Evolutionary conservation across 2,888 invertebrate species (phyloP).

Genomic region (Lamproptera curius): DNA sequence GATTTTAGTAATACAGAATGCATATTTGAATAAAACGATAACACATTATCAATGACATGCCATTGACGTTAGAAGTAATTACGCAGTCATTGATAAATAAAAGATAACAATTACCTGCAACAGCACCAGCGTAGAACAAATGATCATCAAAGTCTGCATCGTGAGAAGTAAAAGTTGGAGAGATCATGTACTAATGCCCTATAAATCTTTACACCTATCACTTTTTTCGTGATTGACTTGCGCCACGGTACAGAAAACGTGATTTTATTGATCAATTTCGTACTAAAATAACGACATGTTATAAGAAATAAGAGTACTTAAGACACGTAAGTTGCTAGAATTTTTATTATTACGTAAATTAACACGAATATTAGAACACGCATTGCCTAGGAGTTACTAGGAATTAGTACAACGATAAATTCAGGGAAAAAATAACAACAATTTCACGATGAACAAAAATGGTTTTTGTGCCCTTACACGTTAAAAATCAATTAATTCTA

Average conservation of each 20-base stretch:
- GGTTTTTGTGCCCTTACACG: too few species aligned
- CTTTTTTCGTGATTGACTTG: constrained; percentile 11
- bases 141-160: constrained; percentile 22
- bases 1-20: too few species aligned
- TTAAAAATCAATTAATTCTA: too few species aligned
- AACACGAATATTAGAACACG: neutral
- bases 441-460: too few species aligned
- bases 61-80: too few species aligned
- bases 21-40: too few species aligned
- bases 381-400: too few species aligned
- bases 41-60: too few species aligned
- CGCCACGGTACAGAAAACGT: neutral
- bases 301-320: neutral
- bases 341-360: constrained; percentile 3
- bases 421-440: too few species aligned
- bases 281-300: neutral
- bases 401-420: too few species aligned
- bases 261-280: neutral
- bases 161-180: constrained; percentile 1
- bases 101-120: constrained; percentile 32
- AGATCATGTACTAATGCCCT: constrained; percentile 8
- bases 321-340: neutral
- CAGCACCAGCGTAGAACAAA: constrained; percentile 23
- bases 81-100: too few species aligned
- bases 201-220: constrained; percentile 24